Evolutionary conservation across 2,888 invertebrate species (phyloP), one percentile per base, ranked within the genome.

Genomic region (Drosophila lacicola): DNA sequence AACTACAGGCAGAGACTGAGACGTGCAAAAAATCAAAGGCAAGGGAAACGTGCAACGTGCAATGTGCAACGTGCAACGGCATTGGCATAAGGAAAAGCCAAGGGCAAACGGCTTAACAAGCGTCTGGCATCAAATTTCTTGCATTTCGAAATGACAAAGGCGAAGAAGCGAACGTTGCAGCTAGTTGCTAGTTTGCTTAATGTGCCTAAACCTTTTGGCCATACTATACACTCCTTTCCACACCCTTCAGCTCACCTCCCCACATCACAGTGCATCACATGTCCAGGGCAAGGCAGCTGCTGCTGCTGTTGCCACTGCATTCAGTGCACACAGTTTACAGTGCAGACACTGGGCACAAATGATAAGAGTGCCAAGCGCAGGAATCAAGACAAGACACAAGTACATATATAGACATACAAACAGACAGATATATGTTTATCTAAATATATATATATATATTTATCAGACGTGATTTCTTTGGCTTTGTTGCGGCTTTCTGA

Each of bases 111-210:
- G 78, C 78, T 80, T 83, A 83, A 86, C 86, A 85, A 86, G 79
- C 86, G 86, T 74, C 84, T 82, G 82, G 83, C 82, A 86, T 85
- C 77, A 85, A 86, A 86, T 85, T 86, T 84, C 86, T 75, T 83
- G 80, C 82, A 83, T 86, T 86, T 69, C 67, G 67, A 71, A 84
- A 83, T 84, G 84, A 86, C 82, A 85, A 82, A 86, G 76, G 55
- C 78, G 60, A 60, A 56, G 36, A 34, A 36, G 41, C 56, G 29
- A 33, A 46, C 39, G 47, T 42, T 44, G 41, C 57, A 57, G 62
- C 44, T 61, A 64, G 75, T 63, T 66, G 64, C 73, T 55, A 76
- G 75, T 73, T 76, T 61, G 69, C 72, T 72, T 69, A 75, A 76
- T 76, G 72, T 75, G 54, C 63, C 63, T 65, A 69, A 67, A 60